A percentile compares a stretch with the other conserved stretches of the same genome.
These are phyloP conservation scores for Drosophila auraria DNA, from an alignment of 1,140 invertebrate genomes.

Conservation along the genomic window DNA sequence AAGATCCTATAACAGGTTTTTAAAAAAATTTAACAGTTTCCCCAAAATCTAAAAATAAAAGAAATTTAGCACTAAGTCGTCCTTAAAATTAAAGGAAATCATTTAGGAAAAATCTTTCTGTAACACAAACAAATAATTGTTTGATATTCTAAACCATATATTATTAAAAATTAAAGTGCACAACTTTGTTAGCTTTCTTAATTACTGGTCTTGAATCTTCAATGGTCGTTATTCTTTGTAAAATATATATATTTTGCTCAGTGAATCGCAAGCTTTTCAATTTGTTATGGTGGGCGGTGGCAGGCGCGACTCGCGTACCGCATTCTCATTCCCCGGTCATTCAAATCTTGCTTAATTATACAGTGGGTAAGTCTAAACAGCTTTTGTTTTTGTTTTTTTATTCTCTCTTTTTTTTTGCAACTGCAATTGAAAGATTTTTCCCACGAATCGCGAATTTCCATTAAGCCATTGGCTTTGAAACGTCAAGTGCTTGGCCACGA, in stretches of 20 bases:
- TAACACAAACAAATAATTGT: not conserved
- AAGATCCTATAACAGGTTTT: too few species aligned
- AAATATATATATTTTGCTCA: constrained; percentile 10
- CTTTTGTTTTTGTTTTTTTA: constrained; percentile 23
- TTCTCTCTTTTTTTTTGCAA: constrained; percentile 7
- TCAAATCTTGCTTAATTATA: constrained; percentile 65
- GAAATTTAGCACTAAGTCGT: too few species aligned
- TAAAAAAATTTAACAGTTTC: too few species aligned
- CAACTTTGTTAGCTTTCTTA: not conserved
- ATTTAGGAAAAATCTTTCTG: too few species aligned
- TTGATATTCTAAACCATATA: not conserved
- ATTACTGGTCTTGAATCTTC: not conserved
- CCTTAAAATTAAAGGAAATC: too few species aligned
- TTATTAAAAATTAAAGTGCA: not conserved
- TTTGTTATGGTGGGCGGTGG: constrained; percentile 43
- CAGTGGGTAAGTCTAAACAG: constrained; percentile 61
- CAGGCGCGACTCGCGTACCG: constrained; percentile 25
- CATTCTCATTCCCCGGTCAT: constrained; percentile 28
- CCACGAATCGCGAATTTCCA: constrained; percentile 70
- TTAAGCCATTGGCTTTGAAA: constrained; percentile 79
- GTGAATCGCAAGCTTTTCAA: constrained; percentile 12
- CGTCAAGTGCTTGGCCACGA: constrained; percentile 71
- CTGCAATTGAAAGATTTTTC: constrained; percentile 74
- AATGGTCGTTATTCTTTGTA: not conserved
- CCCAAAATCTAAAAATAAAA: too few species aligned